Percentiles rank a stretch among this genome's conserved stretches.
Evolutionary conservation across 2,797 vertebrate genomes (phyloP).

Genomic region (Esox lucius): DNA sequence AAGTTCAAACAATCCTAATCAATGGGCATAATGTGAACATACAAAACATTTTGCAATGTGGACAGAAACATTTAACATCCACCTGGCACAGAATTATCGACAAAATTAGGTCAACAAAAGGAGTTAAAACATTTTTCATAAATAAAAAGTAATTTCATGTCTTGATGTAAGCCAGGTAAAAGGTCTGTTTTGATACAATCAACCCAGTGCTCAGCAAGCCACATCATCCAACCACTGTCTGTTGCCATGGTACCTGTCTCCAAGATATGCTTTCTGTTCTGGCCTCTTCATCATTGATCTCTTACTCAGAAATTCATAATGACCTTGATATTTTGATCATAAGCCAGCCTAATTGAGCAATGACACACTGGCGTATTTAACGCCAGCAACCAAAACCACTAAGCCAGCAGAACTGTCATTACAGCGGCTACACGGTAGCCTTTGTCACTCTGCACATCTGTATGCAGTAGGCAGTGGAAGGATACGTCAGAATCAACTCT

Average conservation of each 20-base stretch:
- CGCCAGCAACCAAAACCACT: neutral
- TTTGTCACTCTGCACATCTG: neutral
- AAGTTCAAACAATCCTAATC: no score
- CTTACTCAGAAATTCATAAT: neutral
- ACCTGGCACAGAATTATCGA: no score
- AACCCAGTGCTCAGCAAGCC: neutral
- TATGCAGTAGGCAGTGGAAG: neutral
- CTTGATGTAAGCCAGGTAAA: neutral
- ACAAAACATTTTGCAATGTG: no score
- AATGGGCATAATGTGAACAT: no score
- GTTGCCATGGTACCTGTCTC: slow-evolving; percentile 1
- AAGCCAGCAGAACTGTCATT: neutral
- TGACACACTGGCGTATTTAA: neutral
- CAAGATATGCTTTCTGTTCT: slow-evolving; percentile 2
- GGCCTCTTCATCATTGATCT: neutral
- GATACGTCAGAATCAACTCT: neutral
- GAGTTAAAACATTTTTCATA: no score
- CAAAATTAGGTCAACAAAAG: no score
- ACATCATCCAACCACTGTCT: neutral
- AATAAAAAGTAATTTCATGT: neutral
- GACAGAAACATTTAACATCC: no score
- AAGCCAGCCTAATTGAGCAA: neutral
- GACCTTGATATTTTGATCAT: neutral
- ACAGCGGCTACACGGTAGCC: neutral
- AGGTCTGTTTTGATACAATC: neutral